These are phyloP conservation scores for Spheniscus mendiculus DNA, from an alignment of 2,113 vertebrate species.

Conservation along the genomic window DNA sequence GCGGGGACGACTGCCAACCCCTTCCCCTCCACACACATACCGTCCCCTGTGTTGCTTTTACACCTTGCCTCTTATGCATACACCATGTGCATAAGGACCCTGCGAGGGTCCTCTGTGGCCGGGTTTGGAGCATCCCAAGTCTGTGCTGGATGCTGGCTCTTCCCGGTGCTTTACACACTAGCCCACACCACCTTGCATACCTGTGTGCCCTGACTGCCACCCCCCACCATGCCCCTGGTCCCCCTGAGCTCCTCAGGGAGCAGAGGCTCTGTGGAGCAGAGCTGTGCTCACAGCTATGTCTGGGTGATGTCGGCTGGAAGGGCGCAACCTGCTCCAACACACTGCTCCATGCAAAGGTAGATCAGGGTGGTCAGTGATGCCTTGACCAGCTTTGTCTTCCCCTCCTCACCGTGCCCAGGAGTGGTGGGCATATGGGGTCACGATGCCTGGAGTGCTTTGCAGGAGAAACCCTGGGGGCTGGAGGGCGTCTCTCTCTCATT, in stretches of 20 bases:
- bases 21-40: fast-evolving
- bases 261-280: neutral
- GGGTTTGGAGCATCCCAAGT: neutral
- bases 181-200: neutral
- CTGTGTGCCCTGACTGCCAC: neutral
- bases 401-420: neutral
- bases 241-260: neutral
- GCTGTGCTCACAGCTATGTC: neutral
- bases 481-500: neutral
- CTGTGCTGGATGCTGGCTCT: neutral
- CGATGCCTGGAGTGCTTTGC: neutral
- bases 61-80: fast-evolving
- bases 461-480: neutral
- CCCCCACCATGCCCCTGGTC: neutral
- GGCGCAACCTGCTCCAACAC: neutral
- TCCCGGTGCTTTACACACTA: neutral
- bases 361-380: neutral
- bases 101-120: fast-evolving
- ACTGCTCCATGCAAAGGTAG: neutral
- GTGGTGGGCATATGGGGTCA: fast-evolving
- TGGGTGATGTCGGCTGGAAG: neutral
- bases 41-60: neutral
- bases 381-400: neutral
- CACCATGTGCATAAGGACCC: fast-evolving
- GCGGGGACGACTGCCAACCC: neutral